Evolutionary conservation across 2,888 invertebrate genomes (phyloP), one percentile per base, ranked within the genome.

Genomic region (Electrophaes corylata): DNA sequence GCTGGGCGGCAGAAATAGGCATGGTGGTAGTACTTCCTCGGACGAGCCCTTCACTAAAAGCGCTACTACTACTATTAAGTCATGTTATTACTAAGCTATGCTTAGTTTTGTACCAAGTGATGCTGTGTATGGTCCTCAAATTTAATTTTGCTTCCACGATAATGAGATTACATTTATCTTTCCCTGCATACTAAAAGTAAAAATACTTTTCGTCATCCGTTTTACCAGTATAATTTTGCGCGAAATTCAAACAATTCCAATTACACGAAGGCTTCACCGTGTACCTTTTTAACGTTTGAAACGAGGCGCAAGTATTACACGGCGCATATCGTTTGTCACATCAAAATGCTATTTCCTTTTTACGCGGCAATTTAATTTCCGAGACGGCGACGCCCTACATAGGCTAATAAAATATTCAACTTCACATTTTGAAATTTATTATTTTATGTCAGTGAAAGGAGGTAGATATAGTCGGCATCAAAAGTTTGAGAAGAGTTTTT

Each of bases 351-450:
- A 76, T 79, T 77, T 75, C 73, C 73, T 64, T 75, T 81, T 72
- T 82, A 79, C 75, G 81, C 76, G 74, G 70, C 75, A 81, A 84
- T 84, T 82, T 81, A 78, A 85, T 85, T 84, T 83, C 77, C 79
- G 63, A 68, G 64, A 43, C 58, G 46, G 63, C 68, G 64, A 44
- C 59, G 44, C 64, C 60, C 55, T 62, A 31, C 57, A 43, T 66
- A 61, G 60, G 62, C 62, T 68, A 73, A 68, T 70, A 75, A 76
- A 77, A 70, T 62, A 68, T 62, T 65, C 56, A 12, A 29, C 48
- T 26, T 56, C 20, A 23, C 49, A 50, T 57, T 41, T 46, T 45
- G 11, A n/a, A 43, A 31, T 31, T 20, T 46, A 41, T 39, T 39
- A 39, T 23, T 41, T 37, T 16, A 37, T 37, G 37, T 16, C 37